Evolutionary conservation across 2,888 invertebrate species (phyloP).

Genomic region (Hetaerina titia): DNA sequence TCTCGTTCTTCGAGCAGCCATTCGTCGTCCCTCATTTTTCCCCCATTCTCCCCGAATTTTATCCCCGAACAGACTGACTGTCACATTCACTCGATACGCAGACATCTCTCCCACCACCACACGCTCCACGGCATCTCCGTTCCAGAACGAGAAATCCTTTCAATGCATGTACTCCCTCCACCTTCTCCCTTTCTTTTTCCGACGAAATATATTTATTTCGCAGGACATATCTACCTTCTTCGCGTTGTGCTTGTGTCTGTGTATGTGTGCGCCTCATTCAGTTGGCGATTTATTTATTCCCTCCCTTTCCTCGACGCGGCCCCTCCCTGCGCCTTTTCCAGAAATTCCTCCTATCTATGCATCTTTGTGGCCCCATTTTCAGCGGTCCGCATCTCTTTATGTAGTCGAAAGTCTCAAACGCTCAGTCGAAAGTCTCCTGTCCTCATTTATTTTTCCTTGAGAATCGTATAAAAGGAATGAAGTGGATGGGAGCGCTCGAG

Average conservation of each 20-base stretch:
- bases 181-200: neutral
- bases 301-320: neutral
- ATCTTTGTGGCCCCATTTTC: slow-evolving; percentile 30
- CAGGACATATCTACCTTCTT: neutral
- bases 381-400: neutral
- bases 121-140: neutral
- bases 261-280: neutral
- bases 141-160: neutral
- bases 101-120: no score
- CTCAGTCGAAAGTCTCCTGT: neutral
- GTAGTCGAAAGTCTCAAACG: neutral
- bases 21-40: neutral
- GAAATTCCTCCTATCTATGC: slow-evolving; percentile 32
- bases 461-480: neutral
- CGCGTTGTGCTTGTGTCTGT: neutral
- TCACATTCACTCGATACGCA: neutral
- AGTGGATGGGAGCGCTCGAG: neutral
- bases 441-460: neutral
- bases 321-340: neutral
- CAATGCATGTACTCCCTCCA: neutral
- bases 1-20: neutral
- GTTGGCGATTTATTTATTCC: slow-evolving; percentile 19
- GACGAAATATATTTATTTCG: neutral
- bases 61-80: neutral
- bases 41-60: neutral